Conservation (phyloP, 2,888 invertebrate genomes). For the Leptinotarsa rubiginosa region DNA sequence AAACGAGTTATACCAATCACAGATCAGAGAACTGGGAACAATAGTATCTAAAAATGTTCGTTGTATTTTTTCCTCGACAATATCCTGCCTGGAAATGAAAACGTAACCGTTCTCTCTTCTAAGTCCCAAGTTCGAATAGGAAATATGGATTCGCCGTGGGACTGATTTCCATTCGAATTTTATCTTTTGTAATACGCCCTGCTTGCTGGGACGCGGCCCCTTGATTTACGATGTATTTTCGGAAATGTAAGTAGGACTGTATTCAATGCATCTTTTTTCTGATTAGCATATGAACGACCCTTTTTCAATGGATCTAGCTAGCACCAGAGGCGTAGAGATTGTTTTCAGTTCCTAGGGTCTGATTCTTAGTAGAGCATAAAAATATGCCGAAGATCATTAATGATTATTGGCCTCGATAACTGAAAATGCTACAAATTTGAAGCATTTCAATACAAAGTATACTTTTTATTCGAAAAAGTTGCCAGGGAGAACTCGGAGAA, state of each 20-base stretch:
- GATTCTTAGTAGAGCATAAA: too few species aligned
- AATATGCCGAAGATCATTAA: too few species aligned
- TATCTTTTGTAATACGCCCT: conserved; percentile 13
- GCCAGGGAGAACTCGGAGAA: too few species aligned
- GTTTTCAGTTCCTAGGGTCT: neutral
- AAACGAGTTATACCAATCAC: too few species aligned
- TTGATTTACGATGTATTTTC: conserved; percentile 16
- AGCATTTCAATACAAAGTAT: too few species aligned
- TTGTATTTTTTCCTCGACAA: neutral
- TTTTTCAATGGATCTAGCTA: neutral
- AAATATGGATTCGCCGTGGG: neutral
- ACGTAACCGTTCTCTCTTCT: neutral
- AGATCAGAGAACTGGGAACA: too few species aligned
- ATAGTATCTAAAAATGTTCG: neutral
- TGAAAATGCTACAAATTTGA: too few species aligned
- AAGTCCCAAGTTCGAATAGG: neutral
- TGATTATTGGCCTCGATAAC: too few species aligned
- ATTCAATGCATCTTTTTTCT: conserved; percentile 15
- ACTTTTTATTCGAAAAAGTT: too few species aligned
- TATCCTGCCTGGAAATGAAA: neutral
- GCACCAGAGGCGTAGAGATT: neutral
- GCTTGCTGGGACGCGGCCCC: neutral
- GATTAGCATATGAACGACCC: conserved; percentile 16
- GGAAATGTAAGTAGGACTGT: conserved; percentile 17
- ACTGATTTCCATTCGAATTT: conserved; percentile 16